Percentiles rank a stretch among this genome's conserved stretches.
phyloP scores from a whole-genome alignment of 2,888 invertebrate genomes.

The Aricia artaxerxes region DNA sequence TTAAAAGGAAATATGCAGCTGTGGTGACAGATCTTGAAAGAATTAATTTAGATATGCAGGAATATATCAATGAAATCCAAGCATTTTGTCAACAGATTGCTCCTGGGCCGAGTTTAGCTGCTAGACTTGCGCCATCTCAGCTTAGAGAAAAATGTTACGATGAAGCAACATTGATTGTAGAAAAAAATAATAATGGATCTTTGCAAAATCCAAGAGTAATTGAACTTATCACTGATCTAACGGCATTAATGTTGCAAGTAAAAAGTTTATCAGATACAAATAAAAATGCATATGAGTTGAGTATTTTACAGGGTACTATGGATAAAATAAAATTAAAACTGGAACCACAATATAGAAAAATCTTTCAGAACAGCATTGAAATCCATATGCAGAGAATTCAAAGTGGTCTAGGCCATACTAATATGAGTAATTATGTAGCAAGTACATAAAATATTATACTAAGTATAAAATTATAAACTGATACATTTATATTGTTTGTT shows the following conservation, averaged over 20 bases:
- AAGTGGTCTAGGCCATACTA: conserved; percentile 82
- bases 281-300: conserved; percentile 93
- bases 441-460: conserved; percentile 47
- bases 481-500: conserved; percentile 41
- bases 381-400: conserved; percentile 95
- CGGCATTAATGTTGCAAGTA: conserved; percentile 94
- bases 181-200: conserved; percentile 83
- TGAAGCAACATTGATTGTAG: conserved; percentile 90
- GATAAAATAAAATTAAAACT: conserved; percentile 92
- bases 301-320: conserved; percentile 94
- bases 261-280: conserved; percentile 89
- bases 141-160: conserved; percentile 92
- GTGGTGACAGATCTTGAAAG: conserved; percentile 93
- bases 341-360: conserved; percentile 85
- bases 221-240: conserved; percentile 91
- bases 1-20: conserved; percentile 94
- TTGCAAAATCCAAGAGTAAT: conserved; percentile 84
- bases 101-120: conserved; percentile 91
- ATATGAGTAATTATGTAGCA: conserved; percentile 56
- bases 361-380: conserved; percentile 94
- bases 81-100: conserved; percentile 91
- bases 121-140: conserved; percentile 93
- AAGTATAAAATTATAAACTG: conserved; percentile 34
- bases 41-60: conserved; percentile 93
- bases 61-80: conserved; percentile 92